These are phyloP conservation scores for Ostrea denselamellosa DNA, from an alignment of 1,140 invertebrate species.

Conservation along the genomic window DNA sequence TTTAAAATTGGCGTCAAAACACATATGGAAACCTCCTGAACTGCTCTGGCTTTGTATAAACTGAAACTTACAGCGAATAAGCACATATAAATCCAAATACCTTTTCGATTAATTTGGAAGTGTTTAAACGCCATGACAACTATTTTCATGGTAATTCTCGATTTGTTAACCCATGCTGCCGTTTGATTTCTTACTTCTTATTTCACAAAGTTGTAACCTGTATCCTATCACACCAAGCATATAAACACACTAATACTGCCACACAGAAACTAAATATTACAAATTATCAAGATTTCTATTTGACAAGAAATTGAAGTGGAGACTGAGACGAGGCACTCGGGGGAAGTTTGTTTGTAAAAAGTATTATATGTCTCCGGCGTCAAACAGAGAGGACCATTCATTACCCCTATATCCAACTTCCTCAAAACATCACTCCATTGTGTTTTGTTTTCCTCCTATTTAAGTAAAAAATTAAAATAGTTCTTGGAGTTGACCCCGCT, in stretches of 20 bases:
- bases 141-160: not conserved
- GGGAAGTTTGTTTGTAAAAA: not conserved
- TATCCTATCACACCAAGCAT: not conserved
- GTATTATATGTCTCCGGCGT: not conserved
- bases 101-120: not conserved
- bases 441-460: not conserved
- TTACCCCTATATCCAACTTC: not conserved
- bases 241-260: not conserved
- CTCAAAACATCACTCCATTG: not conserved
- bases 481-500: not conserved
- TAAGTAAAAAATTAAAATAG: not conserved
- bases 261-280: constrained; percentile 11
- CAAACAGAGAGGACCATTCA: not conserved
- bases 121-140: not conserved
- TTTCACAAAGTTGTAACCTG: not conserved
- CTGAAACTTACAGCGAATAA: not conserved
- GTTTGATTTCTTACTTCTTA: not conserved
- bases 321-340: not conserved
- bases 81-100: not conserved
- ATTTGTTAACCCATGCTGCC: not conserved
- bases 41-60: not conserved
- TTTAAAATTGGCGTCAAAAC: not conserved
- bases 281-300: constrained; percentile 24
- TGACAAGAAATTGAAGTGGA: constrained; percentile 21
- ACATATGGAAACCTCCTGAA: not conserved